phyloP scores from a whole-genome alignment of 2,113 vertebrate genomes.

The Pseudopipra pipra region DNA sequence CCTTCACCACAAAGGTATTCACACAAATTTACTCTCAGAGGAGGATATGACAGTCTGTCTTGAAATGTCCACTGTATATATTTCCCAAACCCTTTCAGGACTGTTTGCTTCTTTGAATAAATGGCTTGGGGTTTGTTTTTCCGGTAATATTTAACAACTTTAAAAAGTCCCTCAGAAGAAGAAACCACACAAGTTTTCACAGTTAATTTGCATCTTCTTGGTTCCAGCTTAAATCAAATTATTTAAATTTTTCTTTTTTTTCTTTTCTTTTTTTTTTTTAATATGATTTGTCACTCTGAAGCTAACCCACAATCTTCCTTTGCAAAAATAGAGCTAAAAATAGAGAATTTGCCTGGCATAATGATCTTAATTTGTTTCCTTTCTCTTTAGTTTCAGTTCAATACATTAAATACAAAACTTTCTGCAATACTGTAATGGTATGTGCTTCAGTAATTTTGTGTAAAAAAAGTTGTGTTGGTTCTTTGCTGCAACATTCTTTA shows the following conservation, averaged over 20 bases:
- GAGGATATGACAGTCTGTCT: conserved; percentile 56
- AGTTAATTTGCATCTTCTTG: conserved; percentile 25
- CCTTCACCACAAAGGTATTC: conserved; percentile 58
- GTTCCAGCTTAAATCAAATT: neutral
- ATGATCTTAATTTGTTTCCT: neutral
- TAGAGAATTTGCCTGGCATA: neutral
- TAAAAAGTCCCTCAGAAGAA: conserved; percentile 13
- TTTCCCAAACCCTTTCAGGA: conserved; percentile 57
- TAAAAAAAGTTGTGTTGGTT: neutral
- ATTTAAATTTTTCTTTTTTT: neutral
- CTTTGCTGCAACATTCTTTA: neutral
- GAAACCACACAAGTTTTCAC: neutral
- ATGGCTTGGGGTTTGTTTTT: conserved; percentile 50
- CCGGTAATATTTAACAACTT: conserved; percentile 20
- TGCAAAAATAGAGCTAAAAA: neutral
- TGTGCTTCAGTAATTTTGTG: neutral
- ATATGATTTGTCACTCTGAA: neutral
- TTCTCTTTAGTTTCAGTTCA: neutral
- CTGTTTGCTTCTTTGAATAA: conserved; percentile 62
- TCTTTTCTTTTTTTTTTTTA: neutral
- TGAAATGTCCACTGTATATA: conserved; percentile 62
- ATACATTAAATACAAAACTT: neutral
- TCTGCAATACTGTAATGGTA: neutral
- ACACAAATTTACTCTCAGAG: conserved; percentile 48
- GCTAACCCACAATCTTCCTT: neutral